Evolutionary conservation across 2,888 invertebrate species (phyloP).

Genomic region (Dolomedes plantarius): DNA sequence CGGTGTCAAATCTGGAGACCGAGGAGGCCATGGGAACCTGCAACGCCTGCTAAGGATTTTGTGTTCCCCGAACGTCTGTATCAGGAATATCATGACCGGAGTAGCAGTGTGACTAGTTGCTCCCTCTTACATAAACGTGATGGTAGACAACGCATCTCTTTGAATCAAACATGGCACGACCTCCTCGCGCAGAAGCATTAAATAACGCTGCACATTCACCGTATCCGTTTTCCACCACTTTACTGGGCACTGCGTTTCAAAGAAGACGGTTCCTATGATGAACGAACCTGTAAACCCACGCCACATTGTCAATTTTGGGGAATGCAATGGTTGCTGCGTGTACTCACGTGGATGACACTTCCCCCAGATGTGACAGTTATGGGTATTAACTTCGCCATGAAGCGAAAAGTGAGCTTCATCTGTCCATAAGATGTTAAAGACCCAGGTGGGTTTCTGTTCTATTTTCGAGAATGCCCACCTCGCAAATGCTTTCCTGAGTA

Average conservation of each 20-base stretch:
- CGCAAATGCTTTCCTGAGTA: conserved; percentile 18
- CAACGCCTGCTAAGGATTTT: background rate
- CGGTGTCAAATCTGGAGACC: conserved; percentile 1
- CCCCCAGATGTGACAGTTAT: background rate
- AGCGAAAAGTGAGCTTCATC: background rate
- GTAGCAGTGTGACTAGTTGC: background rate
- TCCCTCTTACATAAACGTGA: background rate
- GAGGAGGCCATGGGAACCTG: background rate
- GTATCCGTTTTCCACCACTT: background rate
- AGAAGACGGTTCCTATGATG: background rate
- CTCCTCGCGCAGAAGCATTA: background rate
- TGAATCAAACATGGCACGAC: background rate
- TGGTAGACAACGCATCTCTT: background rate
- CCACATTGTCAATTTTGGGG: background rate
- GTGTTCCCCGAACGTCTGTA: background rate
- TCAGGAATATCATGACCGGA: background rate
- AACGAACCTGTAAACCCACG: background rate
- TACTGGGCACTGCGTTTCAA: background rate
- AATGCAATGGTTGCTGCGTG: background rate
- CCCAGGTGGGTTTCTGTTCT: background rate
- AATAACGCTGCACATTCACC: background rate
- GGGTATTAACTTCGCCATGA: conserved; percentile 2
- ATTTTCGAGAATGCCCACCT: conserved; percentile 17
- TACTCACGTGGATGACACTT: too few species aligned
- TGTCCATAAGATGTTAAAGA: background rate